A percentile compares a stretch with the other conserved stretches of the same genome.
phyloP scores from a whole-genome alignment of 2,113 vertebrate genomes.

The Megaceryle maxima region DNA sequence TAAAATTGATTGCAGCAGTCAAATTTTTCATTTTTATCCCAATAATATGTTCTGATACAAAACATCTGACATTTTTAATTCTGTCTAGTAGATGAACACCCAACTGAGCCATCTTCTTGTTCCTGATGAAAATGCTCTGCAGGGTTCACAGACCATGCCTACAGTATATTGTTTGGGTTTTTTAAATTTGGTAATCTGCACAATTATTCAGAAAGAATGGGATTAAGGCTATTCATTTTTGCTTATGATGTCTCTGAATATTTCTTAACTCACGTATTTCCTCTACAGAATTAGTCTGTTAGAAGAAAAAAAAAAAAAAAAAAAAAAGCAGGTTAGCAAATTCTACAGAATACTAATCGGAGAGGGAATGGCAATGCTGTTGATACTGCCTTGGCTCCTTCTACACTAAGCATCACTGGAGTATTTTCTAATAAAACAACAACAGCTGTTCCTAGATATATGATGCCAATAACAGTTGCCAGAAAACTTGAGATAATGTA shows the following conservation, averaged over 20 bases:
- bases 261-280: not conserved
- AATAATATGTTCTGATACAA: not conserved
- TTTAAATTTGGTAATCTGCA: not conserved
- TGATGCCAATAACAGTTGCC: conserved; percentile 56
- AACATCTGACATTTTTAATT: not conserved
- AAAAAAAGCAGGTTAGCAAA: not conserved
- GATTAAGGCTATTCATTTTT: not conserved
- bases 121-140: not conserved
- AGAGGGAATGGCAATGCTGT: not conserved
- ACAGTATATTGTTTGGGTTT: not conserved
- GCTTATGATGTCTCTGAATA: not conserved
- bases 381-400: conserved; percentile 44
- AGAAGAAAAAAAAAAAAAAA: not conserved
- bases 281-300: not conserved
- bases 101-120: not conserved
- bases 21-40: not conserved
- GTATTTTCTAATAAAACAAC: conserved; percentile 66
- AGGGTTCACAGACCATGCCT: not conserved
- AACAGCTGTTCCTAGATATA: conserved; percentile 62
- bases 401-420: conserved; percentile 20
- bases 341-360: not conserved
- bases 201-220: not conserved
- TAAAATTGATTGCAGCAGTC: not conserved
- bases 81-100: not conserved
- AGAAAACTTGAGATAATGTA: conserved; percentile 34